Evolutionary conservation across 1,140 invertebrate species (phyloP), one percentile per base, ranked within the genome.

Genomic region (Dendrolimus punctatus): DNA sequence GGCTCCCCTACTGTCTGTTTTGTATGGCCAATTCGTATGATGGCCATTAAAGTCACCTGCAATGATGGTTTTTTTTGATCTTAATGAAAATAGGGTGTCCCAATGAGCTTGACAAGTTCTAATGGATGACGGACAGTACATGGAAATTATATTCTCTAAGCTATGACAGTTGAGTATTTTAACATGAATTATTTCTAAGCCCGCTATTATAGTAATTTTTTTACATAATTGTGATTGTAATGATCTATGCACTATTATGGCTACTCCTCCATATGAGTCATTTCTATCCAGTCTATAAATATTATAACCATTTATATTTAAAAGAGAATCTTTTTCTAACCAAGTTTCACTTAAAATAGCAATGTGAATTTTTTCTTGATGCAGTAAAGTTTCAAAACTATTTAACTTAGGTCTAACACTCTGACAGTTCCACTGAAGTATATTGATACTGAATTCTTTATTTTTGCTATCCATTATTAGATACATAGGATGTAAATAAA

Each of bases 381-480:
- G 4, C 9, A 58, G 46, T 36, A 56, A 36, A 9, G 46, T 23
- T 53, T 50, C 46, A 10, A 58, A 62, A 44, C 7, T 23, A 46
- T 6, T 6, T 39, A 55, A 36, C 48, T 62, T 62, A 1, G 56
- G 49, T 9, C 39, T 49, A 8, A 62, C 39, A 44, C 60, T 62
- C 41, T 58, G 56, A 1, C 42, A 39, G 46, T 62, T 62, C 53
- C 56, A 58, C 42, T 58, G 56, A 8, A 58, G 4, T 2, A 62
- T 46, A 43, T 62, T 62, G 8, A 52, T 39, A 40, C 6, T 8
- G n/a, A 5, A 37, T 6, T 48, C 9, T 37, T 48, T 48, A 23
- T 38, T 4, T 6, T 8, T 37, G 46, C 46, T 37, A 45, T 46
- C 38, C 39, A 8, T 44, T 40, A 53, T 39, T 8, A 5, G 36